Conservation (phyloP, 2,113 vertebrate species). For the Leptodactylus fuscus region DNA sequence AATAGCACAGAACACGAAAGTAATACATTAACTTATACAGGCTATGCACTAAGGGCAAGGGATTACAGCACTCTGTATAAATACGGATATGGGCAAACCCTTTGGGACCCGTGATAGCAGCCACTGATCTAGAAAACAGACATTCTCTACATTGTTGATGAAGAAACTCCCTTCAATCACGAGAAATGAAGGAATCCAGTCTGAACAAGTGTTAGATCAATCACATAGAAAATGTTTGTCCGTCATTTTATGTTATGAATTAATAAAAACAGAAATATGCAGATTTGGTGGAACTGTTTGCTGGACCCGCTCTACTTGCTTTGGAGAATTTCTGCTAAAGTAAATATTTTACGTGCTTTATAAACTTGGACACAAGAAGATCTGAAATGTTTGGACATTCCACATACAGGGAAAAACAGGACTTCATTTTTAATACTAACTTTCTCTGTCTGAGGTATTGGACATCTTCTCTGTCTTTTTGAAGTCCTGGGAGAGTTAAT, state of each 20-base stretch:
- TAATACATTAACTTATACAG: neutral
- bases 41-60: constrained; percentile 1
- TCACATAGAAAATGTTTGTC: neutral
- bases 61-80: neutral
- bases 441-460: neutral
- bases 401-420: neutral
- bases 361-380: constrained; percentile 36
- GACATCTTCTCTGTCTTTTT: neutral
- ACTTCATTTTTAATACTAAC: neutral
- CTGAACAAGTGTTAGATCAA: constrained; percentile 24
- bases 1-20: neutral
- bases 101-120: constrained; percentile 4
- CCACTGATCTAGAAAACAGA: constrained; percentile 23
- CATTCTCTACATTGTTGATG: neutral
- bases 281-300: neutral
- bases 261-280: constrained; percentile 20
- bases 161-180: constrained; percentile 22
- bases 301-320: neutral
- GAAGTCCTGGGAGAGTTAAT: neutral
- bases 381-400: constrained; percentile 33
- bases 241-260: neutral
- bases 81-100: constrained; percentile 25
- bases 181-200: neutral
- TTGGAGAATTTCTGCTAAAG: constrained; percentile 30
- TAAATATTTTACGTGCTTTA: constrained; percentile 52